These are phyloP conservation scores for Peromyscus nudipes DNA, from an alignment of 2,797 vertebrate genomes.

Conservation along the genomic window DNA sequence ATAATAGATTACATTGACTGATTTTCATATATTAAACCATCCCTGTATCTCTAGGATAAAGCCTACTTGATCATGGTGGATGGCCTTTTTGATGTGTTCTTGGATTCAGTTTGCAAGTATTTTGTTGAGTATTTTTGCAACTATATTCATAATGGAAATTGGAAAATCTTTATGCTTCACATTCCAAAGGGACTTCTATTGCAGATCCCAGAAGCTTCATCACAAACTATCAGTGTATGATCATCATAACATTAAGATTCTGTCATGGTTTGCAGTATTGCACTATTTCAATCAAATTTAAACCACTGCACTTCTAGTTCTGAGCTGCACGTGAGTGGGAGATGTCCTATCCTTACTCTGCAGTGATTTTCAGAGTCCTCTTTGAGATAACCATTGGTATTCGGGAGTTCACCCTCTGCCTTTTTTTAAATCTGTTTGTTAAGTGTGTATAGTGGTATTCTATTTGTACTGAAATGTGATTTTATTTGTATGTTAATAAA, in stretches of 20 bases:
- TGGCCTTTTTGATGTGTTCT: too few species aligned
- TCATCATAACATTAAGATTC: constrained; percentile 91
- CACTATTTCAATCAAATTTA: too few species aligned
- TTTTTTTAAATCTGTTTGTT: neutral
- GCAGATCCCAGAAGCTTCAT: neutral
- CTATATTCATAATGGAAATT: too few species aligned
- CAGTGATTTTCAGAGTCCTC: constrained; percentile 78
- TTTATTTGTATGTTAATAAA: too few species aligned
- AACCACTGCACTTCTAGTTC: neutral
- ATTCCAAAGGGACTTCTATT: constrained; percentile 2
- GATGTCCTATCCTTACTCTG: neutral
- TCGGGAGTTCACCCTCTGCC: neutral
- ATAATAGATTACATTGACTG: too few species aligned
- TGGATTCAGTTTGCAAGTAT: too few species aligned
- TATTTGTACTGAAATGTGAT: too few species aligned
- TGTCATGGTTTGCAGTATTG: constrained; percentile 93
- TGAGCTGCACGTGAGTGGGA: neutral
- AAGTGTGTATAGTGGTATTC: too few species aligned
- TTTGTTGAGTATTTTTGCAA: too few species aligned
- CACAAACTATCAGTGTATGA: constrained; percentile 85
- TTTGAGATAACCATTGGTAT: neutral
- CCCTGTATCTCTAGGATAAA: too few species aligned
- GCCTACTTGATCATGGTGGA: too few species aligned
- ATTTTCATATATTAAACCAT: too few species aligned
- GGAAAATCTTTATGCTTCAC: neutral